Conservation (phyloP, 2,113 vertebrate genomes). For the Phrynosoma platyrhinos region DNA sequence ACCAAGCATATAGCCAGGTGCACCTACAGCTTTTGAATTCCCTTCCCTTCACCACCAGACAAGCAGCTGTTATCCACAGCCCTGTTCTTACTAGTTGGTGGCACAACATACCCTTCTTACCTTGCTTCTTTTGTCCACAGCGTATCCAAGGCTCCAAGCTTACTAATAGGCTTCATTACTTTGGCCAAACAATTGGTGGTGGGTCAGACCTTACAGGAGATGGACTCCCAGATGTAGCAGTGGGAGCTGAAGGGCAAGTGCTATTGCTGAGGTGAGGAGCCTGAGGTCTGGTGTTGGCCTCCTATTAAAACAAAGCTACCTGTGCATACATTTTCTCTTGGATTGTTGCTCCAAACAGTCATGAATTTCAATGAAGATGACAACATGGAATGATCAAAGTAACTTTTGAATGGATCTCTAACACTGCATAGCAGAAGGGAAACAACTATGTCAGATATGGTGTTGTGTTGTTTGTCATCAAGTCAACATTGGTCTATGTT, state of each 20-base stretch:
- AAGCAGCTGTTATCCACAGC: accelerated
- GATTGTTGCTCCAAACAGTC: too few species aligned
- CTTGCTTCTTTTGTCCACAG: conserved; percentile 58
- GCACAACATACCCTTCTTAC: not conserved
- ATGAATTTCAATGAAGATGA: too few species aligned
- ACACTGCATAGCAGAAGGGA: too few species aligned
- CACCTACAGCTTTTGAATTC: not conserved
- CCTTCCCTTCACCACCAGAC: accelerated
- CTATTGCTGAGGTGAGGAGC: conserved; percentile 81
- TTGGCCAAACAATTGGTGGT: conserved; percentile 84
- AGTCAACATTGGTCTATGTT: too few species aligned
- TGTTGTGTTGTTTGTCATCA: too few species aligned
- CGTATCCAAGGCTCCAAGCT: conserved; percentile 71
- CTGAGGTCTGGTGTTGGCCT: accelerated
- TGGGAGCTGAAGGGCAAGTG: conserved; percentile 79
- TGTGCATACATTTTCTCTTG: not conserved
- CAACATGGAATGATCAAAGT: too few species aligned
- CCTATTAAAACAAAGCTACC: not conserved
- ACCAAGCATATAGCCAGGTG: conserved; percentile 76
- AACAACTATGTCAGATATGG: too few species aligned
- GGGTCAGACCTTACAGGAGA: conserved; percentile 80
- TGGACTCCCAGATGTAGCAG: conserved; percentile 78
- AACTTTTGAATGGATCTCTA: too few species aligned
- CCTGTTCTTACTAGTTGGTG: accelerated
- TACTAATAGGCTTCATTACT: conserved; percentile 69